These are phyloP conservation scores for Chionis minor DNA, from an alignment of 2,113 vertebrate genomes.

Conservation along the genomic window DNA sequence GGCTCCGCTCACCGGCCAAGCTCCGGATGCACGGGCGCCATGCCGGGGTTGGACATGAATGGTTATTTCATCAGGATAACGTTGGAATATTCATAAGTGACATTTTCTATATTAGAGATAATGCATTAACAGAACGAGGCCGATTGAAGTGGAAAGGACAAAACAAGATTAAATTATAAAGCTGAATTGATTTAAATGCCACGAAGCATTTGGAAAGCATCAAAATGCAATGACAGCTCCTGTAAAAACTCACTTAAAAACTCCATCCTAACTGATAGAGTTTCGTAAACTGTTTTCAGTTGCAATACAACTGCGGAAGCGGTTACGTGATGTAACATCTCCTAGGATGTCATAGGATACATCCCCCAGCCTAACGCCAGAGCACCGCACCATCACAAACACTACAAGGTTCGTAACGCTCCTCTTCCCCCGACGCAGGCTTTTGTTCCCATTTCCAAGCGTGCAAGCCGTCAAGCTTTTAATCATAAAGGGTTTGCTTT, in stretches of 20 bases:
- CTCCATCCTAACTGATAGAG: accelerated
- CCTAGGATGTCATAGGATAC: neutral
- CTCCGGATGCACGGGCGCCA: neutral
- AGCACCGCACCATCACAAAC: neutral
- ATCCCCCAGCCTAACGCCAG: neutral
- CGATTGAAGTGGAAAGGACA: neutral
- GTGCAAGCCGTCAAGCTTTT: neutral
- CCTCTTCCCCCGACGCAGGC: neutral
- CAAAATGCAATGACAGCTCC: neutral
- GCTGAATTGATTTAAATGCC: neutral
- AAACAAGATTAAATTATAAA: neutral
- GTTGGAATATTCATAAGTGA: accelerated
- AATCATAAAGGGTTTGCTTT: neutral
- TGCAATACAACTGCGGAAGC: accelerated
- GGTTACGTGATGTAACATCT: neutral
- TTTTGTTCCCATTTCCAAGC: neutral
- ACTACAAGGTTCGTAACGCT: neutral
- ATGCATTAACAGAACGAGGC: accelerated
- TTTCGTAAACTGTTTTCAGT: neutral
- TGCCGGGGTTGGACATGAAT: accelerated
- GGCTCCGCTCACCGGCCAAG: accelerated
- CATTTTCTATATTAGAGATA: neutral
- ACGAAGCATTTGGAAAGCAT: neutral
- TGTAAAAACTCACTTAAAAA: neutral
- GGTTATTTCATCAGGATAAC: accelerated